Percentiles rank a stretch among this genome's conserved stretches.
These are phyloP conservation scores for Saguinus midas DNA, from an alignment of 2,113 vertebrate genomes.

Conservation along the genomic window DNA sequence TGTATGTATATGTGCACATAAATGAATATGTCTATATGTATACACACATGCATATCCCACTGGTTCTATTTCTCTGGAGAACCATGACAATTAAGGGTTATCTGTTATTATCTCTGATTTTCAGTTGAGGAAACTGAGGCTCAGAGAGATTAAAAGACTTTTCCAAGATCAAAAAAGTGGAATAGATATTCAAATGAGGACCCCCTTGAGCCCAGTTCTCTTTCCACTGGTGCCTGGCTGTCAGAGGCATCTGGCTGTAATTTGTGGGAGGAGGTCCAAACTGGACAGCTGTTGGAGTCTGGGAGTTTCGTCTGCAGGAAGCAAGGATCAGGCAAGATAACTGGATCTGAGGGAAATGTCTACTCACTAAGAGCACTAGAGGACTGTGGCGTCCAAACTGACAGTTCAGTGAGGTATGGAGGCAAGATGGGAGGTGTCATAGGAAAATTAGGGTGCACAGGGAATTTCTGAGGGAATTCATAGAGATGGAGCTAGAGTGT, in stretches of 20 bases:
- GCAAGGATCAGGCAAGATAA: not conserved
- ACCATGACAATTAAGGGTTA: too few species aligned
- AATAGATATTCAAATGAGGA: not conserved
- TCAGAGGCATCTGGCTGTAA: not conserved
- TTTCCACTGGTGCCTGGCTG: not conserved
- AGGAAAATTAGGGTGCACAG: not conserved
- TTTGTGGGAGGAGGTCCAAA: too few species aligned
- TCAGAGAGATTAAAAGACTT: not conserved
- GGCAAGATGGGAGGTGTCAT: fast-evolving
- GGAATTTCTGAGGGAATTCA: not conserved
- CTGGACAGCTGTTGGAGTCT: fast-evolving
- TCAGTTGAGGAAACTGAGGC: not conserved
- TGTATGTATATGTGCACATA: too few species aligned
- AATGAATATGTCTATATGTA: too few species aligned
- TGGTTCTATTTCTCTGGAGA: not conserved
- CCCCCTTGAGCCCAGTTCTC: fast-evolving
- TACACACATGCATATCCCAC: not conserved
- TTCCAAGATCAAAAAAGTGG: not conserved
- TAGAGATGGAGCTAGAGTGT: too few species aligned
- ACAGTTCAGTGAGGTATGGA: fast-evolving
- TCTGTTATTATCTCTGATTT: not conserved
- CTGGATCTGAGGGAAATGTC: not conserved
- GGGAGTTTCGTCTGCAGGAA: not conserved
- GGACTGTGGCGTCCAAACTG: not conserved
- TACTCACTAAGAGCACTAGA: not conserved